These are phyloP conservation scores for Macrocentrus cingulum DNA, from an alignment of 1,140 invertebrate species.

Conservation along the genomic window DNA sequence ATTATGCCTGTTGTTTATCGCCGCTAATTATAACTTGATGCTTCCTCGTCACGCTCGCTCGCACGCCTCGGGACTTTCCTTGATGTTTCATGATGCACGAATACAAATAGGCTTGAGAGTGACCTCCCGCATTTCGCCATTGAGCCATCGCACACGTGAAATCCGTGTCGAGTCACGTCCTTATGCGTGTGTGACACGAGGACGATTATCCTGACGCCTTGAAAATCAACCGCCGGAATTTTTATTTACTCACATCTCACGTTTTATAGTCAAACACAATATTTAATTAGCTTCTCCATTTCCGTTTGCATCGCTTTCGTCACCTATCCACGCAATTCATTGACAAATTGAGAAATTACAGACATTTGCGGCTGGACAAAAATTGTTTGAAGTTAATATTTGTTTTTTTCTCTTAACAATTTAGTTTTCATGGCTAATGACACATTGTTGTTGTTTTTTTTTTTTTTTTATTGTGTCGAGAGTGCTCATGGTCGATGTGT, in stretches of 20 bases:
- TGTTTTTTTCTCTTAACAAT: too few relatives aligned
- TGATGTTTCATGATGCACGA: conserved; percentile 1
- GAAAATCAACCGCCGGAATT: not conserved
- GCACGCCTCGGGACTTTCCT: not conserved
- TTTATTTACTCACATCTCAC: not conserved
- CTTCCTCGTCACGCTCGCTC: not conserved
- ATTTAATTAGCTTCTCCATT: too few relatives aligned
- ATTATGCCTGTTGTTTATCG: conserved; percentile 1
- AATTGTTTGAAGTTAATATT: too few relatives aligned
- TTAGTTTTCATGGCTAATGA: too few relatives aligned
- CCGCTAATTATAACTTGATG: not conserved
- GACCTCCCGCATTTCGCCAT: conserved; percentile 17
- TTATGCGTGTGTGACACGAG: not conserved
- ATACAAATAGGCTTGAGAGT: not conserved
- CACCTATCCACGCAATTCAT: too few relatives aligned
- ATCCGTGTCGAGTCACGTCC: conserved; percentile 6
- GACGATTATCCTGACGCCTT: not conserved
- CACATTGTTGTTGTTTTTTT: too few relatives aligned
- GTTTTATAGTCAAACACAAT: too few relatives aligned
- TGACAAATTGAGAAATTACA: too few relatives aligned
- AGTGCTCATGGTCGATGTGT: too few relatives aligned
- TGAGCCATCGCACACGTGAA: conserved; percentile 19
- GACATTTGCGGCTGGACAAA: too few relatives aligned
- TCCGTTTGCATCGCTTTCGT: too few relatives aligned
- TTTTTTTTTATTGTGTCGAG: too few relatives aligned